Base-by-base conservation (phyloP, 2,113 vertebrate species). In the Cheilinus undulatus region DNA sequence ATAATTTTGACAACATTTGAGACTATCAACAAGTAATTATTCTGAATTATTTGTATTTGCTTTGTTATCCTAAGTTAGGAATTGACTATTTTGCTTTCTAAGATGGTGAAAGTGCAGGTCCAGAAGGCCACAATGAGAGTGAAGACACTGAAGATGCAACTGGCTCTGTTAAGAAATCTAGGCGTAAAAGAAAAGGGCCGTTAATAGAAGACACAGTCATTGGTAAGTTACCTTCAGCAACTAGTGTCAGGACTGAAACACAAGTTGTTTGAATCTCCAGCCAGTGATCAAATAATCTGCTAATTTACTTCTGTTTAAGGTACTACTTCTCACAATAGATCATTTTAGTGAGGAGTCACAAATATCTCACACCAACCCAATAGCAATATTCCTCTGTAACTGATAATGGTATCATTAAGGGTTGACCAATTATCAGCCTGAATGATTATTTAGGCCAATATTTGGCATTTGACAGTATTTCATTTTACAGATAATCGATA, bases 201-300 rank as follows among this genome's bases (percentile, higher is more conserved):
- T 69, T 80, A 12, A 75, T 79, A 27, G 22, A 85, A 48, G 89
- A 92, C 12, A 6, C 42, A 1, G 54, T 81, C 19, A 83, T 62
- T 60, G 91, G 93, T 91, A 69, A 87, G 88, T 80, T 40, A 71
- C 27, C 32, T 24, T 4, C 30, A 27, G n/a, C n/a, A n/a, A n/a
- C n/a, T 11, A 1, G 0, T 19, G 32, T 15, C 14, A 38, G 4
- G 36, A 38, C 4, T 48, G 22, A 67, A 20, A 43, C 36, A 40
- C 13, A 57, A 58, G 7, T 30, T 30, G 28, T 7, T 4, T 30
- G 4, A 3, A 30, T 30, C 4, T 32, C 11, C 11, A 11, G 8
- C 32, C 32, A 6, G 32, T 11, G 11, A 34, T 34, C 38, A 40
- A 40, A 40, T 40, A 3, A 14, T 40, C 15, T 1, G 14, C 4